These are phyloP conservation scores for Martes martes DNA, from an alignment of 2,113 vertebrate species.

Conservation along the genomic window DNA sequence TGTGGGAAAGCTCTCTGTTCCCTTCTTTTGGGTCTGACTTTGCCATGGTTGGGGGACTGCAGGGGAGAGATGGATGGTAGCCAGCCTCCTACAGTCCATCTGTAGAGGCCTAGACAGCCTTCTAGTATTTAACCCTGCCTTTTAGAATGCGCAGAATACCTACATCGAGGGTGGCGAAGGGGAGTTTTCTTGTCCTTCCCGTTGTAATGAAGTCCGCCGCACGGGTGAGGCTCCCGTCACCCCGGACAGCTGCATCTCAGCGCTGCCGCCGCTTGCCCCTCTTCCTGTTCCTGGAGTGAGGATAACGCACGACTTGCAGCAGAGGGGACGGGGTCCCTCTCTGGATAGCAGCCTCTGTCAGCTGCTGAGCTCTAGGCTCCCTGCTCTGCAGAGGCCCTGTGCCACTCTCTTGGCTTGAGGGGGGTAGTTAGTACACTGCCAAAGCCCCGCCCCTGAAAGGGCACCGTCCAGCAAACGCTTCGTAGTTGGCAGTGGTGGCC, in stretches of 20 bases:
- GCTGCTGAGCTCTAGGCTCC: background rate
- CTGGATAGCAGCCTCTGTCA: too few species aligned
- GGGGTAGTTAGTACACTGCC: background rate
- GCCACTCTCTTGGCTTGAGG: background rate
- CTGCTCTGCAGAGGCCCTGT: background rate
- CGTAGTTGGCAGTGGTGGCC: background rate
- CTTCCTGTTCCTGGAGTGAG: background rate
- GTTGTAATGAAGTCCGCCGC: background rate
- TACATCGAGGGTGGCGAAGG: background rate
- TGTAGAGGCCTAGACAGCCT: background rate
- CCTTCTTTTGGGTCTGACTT: background rate
- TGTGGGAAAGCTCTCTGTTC: background rate
- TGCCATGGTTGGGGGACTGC: background rate
- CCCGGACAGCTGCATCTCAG: background rate
- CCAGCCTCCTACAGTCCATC: background rate
- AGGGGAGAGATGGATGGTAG: background rate
- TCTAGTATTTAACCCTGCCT: background rate
- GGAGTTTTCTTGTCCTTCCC: background rate
- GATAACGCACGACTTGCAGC: background rate
- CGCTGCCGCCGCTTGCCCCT: background rate
- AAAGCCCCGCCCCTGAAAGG: background rate
- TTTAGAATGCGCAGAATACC: background rate
- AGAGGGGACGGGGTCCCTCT: background rate
- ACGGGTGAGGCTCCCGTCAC: background rate
- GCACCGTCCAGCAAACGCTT: background rate